Conservation (phyloP, 2,113 vertebrate species). For the Cyanoderma ruficeps region DNA sequence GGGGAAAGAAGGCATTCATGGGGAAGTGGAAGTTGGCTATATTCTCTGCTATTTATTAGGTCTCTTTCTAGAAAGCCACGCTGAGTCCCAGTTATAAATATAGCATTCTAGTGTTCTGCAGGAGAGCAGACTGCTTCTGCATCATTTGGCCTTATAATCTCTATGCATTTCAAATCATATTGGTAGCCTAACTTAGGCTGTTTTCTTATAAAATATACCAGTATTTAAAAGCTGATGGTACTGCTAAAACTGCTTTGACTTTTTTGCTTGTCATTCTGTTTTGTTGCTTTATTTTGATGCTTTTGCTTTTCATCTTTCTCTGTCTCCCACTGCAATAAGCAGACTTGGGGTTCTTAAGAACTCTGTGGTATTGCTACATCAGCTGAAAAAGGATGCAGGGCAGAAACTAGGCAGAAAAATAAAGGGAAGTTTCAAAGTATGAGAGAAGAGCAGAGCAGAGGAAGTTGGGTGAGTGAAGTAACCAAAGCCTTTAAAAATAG, state of each 20-base stretch:
- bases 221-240: not conserved
- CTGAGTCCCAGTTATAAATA: not conserved
- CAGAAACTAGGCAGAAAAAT: not conserved
- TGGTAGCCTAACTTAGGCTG: not conserved
- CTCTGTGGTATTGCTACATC: not conserved
- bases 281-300: constrained; percentile 2
- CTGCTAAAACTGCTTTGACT: not conserved
- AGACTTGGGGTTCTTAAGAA: not conserved
- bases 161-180: not conserved
- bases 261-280: not conserved
- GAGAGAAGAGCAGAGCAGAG: not conserved
- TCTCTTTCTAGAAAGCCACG: not conserved
- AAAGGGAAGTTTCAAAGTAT: not conserved
- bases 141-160: not conserved
- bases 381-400: not conserved
- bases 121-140: not conserved
- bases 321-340: not conserved
- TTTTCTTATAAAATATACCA: not conserved
- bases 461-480: not conserved
- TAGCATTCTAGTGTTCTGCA: not conserved
- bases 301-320: constrained; percentile 29
- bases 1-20: not conserved
- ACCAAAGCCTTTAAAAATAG: not conserved
- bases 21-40: not conserved
- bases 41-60: not conserved